These are phyloP conservation scores for Cyrtonyx montezumae DNA, from an alignment of 2,113 vertebrate genomes.

Conservation along the genomic window DNA sequence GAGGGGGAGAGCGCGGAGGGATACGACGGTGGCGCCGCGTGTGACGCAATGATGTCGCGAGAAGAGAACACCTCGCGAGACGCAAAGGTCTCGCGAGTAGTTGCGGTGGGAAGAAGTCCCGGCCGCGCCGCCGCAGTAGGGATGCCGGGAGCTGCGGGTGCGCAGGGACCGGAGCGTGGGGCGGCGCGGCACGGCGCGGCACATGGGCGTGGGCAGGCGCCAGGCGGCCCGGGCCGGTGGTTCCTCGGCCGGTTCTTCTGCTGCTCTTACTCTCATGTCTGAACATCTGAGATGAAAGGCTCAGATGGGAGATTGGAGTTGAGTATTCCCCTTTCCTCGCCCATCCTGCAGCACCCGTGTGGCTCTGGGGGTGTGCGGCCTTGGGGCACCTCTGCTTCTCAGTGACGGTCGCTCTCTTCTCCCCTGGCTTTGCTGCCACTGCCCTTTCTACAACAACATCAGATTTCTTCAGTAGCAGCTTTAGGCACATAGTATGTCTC, in stretches of 20 bases:
- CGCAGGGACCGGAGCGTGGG: too few relatives aligned
- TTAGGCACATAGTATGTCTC: not conserved
- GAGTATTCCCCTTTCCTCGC: too few relatives aligned
- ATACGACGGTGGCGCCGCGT: not conserved
- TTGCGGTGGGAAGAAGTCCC: too few relatives aligned
- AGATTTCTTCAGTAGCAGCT: not conserved
- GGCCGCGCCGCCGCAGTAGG: too few relatives aligned
- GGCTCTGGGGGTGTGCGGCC: not conserved
- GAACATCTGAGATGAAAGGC: not conserved
- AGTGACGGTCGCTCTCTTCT: rapidly evolving
- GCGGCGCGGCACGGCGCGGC: too few relatives aligned
- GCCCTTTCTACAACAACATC: not conserved
- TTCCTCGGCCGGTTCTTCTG: too few relatives aligned
- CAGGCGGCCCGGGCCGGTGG: too few relatives aligned
- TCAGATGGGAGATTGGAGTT: not conserved
- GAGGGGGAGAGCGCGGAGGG: conserved; percentile 52
- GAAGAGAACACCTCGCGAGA: not conserved
- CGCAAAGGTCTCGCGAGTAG: too few relatives aligned
- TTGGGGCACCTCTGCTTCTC: not conserved
- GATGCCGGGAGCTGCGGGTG: too few relatives aligned
- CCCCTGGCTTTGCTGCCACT: not conserved
- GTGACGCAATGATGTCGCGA: conserved; percentile 2
- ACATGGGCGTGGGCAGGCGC: too few relatives aligned
- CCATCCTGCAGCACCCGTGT: rapidly evolving
- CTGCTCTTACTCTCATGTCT: not conserved